Evolutionary conservation across 2,797 vertebrate genomes (phyloP), one percentile per base, ranked within the genome.

Genomic region (Acanthis flammea): DNA sequence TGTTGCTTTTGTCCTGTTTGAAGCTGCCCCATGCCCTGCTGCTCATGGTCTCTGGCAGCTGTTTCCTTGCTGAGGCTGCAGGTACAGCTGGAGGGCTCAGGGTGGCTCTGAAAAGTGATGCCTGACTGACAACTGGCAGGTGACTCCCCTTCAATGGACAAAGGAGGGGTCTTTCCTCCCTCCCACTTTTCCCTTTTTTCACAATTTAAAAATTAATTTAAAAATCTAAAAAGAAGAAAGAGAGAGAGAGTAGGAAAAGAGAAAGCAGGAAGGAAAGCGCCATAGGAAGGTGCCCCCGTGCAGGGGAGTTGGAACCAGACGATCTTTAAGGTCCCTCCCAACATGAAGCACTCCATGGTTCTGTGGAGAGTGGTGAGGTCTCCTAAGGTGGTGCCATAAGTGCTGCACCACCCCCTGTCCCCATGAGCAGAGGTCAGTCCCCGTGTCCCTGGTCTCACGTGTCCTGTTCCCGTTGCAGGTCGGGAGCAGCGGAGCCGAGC

Each of bases 101-200:
- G 93, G 95, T 15, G 7, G 19, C 82, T 96, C 96, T 94, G 97
- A 95, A 98, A 97, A 98, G 97, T 93, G 87, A 97, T 92, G 97
- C 95, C 50, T 96, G 97, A 98, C 96, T 97, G 98, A 98, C 98
- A 97, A 92, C 97, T 57, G 95, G 96, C 98, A 98, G 98, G 97
- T 98, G 98, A 97, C 87, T 95, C 95, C 96, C 92, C 95, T 97
- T 98, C 97, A 97, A 94, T 94, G 92, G 84, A 96, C 97, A 97
- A 97, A 75, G 95, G 97, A 96, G 86, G 53, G 1, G 5, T 8
- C 35, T 89, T 84, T 79, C 42, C 25, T 70, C 33, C 33, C 42
- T 94, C 39, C 15, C 0, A 1, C 4, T 83, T 76, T 41, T 31
- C 5, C 16, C 10, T 62, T 50, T 50, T 6, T 31, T 27, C 8